Evolutionary conservation across 2,888 invertebrate genomes (phyloP), one percentile per base, ranked within the genome.

Genomic region (Ganaspis brasiliensis): DNA sequence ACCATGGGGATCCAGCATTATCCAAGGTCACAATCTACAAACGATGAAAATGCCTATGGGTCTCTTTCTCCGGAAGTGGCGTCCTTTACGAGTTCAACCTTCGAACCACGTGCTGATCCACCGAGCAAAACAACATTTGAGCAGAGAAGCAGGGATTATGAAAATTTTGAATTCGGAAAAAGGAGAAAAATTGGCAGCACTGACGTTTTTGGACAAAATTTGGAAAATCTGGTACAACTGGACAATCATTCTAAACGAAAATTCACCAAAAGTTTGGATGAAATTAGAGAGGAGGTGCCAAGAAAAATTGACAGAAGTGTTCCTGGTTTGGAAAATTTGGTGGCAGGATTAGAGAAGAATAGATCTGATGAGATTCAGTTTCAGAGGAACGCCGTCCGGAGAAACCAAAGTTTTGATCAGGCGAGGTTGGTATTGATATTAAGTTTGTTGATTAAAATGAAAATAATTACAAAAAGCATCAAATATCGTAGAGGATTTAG

Each of bases 121-220:
- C 16, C 55, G 16, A 72, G 35, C 21, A 75, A 81, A 81, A 8
- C 82, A 81, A n/a, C 79, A 81, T 5, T 5, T 67, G 31, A 79
- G 67, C 14, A 35, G n/a, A 37, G 26, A 24, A 70, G 19, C 55
- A 45, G 55, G 49, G 72, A 81, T 76, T 26, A 75, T 79, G 57
- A 80, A 78, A 63, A 84, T 78, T 86, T 87, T 19, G 87, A 91
- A 59, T 72, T 88, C 5, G 82, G 79, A 0, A 84, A 79, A 72
- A 85, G 87, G 4, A 76, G 89, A n/a, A 89, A 87, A 59, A 87
- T 88, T 72, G 88, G 89, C 3, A 89, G 88, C 72, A 91, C 91
- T 6, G 92, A 92, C 71, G 88, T 89, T 2, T 91, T 91, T 67
- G 91, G 89, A 1, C 89, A 91, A 74, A 91, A 90, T 21, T 86